These are phyloP conservation scores for Acronicta aceris DNA, from an alignment of 2,888 invertebrate species.

Conservation along the genomic window DNA sequence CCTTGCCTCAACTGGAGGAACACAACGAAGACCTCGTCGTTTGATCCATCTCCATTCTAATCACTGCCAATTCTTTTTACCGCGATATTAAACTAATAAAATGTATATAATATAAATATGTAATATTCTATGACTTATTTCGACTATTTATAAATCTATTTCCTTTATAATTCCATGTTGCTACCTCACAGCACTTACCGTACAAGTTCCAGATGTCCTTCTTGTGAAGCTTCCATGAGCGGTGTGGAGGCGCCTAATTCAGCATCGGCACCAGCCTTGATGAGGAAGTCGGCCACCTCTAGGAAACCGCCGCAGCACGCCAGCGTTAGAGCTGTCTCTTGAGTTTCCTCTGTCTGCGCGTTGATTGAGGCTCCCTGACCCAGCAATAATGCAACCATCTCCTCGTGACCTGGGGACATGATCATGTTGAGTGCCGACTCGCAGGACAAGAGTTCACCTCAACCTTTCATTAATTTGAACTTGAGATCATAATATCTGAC, in stretches of 20 bases:
- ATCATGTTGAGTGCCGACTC: too few species aligned
- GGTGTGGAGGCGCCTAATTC: slow-evolving; percentile 99
- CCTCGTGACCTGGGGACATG: slow-evolving; percentile 94
- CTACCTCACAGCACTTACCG: slow-evolving; percentile 73
- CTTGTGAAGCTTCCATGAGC: slow-evolving; percentile 99
- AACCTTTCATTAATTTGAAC: too few species aligned
- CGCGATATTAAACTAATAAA: too few species aligned
- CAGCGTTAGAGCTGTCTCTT: slow-evolving; percentile 98
- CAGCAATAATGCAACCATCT: slow-evolving; percentile 98
- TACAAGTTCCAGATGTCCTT: slow-evolving; percentile 98
- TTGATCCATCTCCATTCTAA: too few species aligned
- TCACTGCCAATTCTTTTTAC: too few species aligned
- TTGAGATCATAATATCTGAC: neutral
- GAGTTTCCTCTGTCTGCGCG: slow-evolving; percentile 99
- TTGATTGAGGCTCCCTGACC: slow-evolving; percentile 99
- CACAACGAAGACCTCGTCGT: too few species aligned
- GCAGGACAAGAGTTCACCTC: too few species aligned
- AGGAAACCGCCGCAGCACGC: slow-evolving; percentile 98
- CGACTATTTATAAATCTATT: too few species aligned
- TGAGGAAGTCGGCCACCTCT: slow-evolving; percentile 97
- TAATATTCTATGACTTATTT: too few species aligned
- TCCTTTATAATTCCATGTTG: too few species aligned
- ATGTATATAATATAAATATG: too few species aligned
- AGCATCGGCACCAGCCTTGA: slow-evolving; percentile 98
- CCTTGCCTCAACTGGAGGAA: too few species aligned